phyloP scores from a whole-genome alignment of 2,113 vertebrate species.

The Takifugu flavidus region DNA sequence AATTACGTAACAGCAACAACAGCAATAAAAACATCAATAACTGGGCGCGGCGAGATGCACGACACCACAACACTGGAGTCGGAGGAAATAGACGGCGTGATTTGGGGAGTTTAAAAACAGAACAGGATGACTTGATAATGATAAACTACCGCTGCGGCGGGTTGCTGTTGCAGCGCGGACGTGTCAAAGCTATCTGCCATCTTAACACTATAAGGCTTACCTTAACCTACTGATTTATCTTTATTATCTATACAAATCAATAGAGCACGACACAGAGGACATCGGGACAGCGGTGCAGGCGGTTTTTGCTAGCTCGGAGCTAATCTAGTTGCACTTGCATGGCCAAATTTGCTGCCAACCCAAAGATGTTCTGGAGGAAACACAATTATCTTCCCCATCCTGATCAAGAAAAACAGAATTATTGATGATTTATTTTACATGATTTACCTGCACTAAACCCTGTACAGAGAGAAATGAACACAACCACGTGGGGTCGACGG shows the following conservation, averaged over 20 bases:
- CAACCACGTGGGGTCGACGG: background rate
- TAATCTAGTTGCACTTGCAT: conserved; percentile 18
- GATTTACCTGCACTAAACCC: background rate
- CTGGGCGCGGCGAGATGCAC: conserved; percentile 18
- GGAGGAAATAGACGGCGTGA: conserved; percentile 40
- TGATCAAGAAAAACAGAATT: background rate
- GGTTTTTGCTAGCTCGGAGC: conserved; percentile 28
- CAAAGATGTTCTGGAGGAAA: background rate
- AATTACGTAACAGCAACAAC: conserved; percentile 60
- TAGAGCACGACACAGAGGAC: conserved; percentile 57
- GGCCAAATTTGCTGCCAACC: background rate
- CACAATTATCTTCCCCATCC: background rate
- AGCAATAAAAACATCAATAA: conserved; percentile 63
- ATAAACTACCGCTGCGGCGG: too few relatives aligned
- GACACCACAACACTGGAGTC: conserved; percentile 48
- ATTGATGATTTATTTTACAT: too few relatives aligned
- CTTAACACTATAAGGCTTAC: conserved; percentile 32
- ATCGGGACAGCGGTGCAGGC: conserved; percentile 30
- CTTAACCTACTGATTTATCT: conserved; percentile 44
- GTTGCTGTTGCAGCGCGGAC: conserved; percentile 46
- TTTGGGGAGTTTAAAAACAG: conserved; percentile 44
- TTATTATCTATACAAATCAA: conserved; percentile 48
- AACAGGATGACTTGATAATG: background rate
- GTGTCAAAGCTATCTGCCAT: conserved; percentile 40
- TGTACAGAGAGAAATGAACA: background rate